Conservation (phyloP, 2,888 invertebrate genomes). For the Dolomedes plantarius region DNA sequence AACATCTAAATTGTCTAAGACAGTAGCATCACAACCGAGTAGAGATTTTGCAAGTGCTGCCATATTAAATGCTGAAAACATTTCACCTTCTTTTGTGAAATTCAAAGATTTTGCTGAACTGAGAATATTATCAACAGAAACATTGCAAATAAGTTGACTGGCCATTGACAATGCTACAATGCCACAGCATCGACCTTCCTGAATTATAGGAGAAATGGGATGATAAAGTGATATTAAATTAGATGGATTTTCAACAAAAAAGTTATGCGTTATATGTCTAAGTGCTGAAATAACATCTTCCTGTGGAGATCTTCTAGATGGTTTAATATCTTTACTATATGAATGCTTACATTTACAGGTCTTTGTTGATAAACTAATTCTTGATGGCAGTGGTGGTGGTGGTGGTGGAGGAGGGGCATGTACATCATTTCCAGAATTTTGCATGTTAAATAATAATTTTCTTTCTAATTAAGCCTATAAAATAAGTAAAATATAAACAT, state of each 20-base stretch:
- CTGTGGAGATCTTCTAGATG: not conserved
- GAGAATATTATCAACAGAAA: conserved; percentile 80
- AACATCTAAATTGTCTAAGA: conserved; percentile 14
- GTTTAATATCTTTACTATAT: not conserved
- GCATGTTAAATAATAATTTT: not conserved
- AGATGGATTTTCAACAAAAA: not conserved
- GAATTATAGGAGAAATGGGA: conserved; percentile 22
- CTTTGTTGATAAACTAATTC: not conserved
- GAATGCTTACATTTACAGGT: not conserved
- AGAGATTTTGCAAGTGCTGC: conserved; percentile 21
- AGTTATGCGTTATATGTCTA: not conserved
- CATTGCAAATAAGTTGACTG: conserved; percentile 79
- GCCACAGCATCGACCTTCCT: conserved; percentile 82
- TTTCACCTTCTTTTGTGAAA: conserved; percentile 90
- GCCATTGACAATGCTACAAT: conserved; percentile 91
- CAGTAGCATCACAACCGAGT: conserved; percentile 33
- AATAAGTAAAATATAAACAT: too few species aligned
- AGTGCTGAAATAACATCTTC: not conserved
- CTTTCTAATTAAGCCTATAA: too few species aligned
- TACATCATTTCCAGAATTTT: not conserved
- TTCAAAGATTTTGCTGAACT: conserved; percentile 81
- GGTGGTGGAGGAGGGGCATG: conserved; percentile 7
- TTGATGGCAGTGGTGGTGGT: not conserved
- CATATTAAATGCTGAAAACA: conserved; percentile 78
- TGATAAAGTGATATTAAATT: conserved; percentile 22